Conservation (phyloP, 2,797 vertebrate species). For the Mormyrops boulengeri region DNA sequence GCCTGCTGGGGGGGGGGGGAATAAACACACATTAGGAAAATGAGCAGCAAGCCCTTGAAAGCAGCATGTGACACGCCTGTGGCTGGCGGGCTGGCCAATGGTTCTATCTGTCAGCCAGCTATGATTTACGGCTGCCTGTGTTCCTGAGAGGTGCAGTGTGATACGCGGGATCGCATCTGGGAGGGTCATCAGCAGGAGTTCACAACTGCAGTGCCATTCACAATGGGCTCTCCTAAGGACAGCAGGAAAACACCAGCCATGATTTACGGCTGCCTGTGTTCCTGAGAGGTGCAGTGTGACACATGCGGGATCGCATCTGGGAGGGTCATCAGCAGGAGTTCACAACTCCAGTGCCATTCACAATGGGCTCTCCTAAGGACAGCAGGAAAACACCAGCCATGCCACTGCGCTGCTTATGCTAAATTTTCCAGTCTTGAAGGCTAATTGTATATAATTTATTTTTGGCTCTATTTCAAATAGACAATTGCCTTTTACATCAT, state of each 20-base stretch:
- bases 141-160: slow-evolving; percentile 64
- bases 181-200: slow-evolving; percentile 62
- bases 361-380: slow-evolving; percentile 39
- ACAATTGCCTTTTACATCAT: neutral
- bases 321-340: slow-evolving; percentile 53
- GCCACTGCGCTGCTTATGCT: slow-evolving; percentile 12
- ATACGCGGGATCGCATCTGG: slow-evolving; percentile 65
- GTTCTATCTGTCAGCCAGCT: slow-evolving; percentile 38
- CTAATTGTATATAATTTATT: neutral
- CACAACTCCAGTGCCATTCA: slow-evolving; percentile 54
- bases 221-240: slow-evolving; percentile 41
- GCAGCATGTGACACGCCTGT: slow-evolving; percentile 54
- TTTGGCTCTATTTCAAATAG: neutral
- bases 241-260: slow-evolving; percentile 36
- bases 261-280: slow-evolving; percentile 65
- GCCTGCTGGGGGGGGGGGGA: slow-evolving; percentile 29
- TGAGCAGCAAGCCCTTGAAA: slow-evolving; percentile 57
- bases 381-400: slow-evolving; percentile 27
- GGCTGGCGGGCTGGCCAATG: slow-evolving; percentile 44
- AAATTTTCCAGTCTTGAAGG: neutral
- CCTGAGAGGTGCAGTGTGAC: slow-evolving; percentile 63
- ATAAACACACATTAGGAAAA: slow-evolving; percentile 38
- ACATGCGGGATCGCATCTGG: slow-evolving; percentile 65
- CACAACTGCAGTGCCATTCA: slow-evolving; percentile 58
- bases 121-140: slow-evolving; percentile 64